A percentile compares a stretch with the other conserved stretches of the same genome.
These are phyloP conservation scores for Isotomurus palustris DNA, from an alignment of 2,888 invertebrate genomes.

Conservation along the genomic window DNA sequence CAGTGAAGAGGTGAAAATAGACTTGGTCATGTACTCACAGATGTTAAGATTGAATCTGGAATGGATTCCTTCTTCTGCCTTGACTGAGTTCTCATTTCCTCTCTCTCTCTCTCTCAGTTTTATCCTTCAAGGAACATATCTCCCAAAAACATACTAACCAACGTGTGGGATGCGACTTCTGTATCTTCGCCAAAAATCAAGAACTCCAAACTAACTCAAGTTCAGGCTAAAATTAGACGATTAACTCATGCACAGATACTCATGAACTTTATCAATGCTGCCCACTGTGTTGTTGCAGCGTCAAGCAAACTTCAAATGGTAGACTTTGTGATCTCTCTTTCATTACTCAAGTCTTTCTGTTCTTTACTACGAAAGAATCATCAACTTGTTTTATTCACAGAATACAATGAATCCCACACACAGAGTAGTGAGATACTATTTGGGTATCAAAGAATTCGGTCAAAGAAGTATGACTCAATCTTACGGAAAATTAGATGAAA, in stretches of 20 bases:
- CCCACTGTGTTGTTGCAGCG: too few species aligned
- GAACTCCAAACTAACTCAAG: constrained; percentile 9
- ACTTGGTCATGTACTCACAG: constrained; percentile 3
- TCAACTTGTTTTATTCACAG: too few species aligned
- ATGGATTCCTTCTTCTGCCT: background rate
- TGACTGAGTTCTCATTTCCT: constrained; percentile 9
- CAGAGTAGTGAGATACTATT: too few species aligned
- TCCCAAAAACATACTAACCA: constrained; percentile 4
- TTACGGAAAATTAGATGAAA: too few species aligned
- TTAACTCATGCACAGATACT: background rate
- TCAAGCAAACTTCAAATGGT: too few species aligned
- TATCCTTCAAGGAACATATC: background rate
- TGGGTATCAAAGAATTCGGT: too few species aligned
- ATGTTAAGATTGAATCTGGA: background rate
- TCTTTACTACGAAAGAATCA: too few species aligned
- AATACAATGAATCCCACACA: too few species aligned
- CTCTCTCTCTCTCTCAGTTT: background rate
- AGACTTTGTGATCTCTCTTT: too few species aligned
- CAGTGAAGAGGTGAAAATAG: constrained; percentile 9
- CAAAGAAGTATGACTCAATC: too few species aligned
- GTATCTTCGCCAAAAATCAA: constrained; percentile 2
- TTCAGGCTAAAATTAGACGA: constrained; percentile 12
- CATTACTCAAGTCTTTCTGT: too few species aligned
- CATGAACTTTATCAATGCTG: too few species aligned
- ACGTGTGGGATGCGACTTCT: background rate